A percentile compares a stretch with the other conserved stretches of the same genome.
Evolutionary conservation across 92 coral and sea anemone genomes (phyloP).

Genomic region (Epizoanthus fatuus): DNA sequence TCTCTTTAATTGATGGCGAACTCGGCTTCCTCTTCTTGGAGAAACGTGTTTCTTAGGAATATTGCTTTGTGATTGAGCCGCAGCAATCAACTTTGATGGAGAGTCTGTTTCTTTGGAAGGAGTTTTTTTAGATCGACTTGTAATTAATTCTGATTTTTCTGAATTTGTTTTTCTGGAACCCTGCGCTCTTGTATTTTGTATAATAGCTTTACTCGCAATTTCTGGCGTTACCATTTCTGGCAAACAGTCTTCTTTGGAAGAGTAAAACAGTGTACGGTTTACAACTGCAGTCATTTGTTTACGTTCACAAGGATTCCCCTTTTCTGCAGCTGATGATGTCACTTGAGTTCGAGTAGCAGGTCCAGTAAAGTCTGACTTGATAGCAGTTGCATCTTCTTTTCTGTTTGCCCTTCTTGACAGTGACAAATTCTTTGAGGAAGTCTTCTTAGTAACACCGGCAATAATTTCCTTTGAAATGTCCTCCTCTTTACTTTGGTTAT

Average conservation of each 20-base stretch:
- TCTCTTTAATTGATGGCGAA: slow-evolving; percentile 22
- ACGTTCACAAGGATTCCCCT: not conserved
- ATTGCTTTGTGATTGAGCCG: not conserved
- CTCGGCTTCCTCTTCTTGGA: slow-evolving; percentile 26
- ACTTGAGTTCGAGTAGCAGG: not conserved
- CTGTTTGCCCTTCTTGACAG: not conserved
- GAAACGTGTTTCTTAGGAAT: not conserved
- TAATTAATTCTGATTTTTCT: not conserved
- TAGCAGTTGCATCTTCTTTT: not conserved
- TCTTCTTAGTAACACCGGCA: not conserved
- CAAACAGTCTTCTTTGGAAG: not conserved
- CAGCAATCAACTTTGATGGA: not conserved
- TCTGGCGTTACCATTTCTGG: not conserved
- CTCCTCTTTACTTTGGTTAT: not conserved
- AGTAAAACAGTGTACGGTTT: not conserved
- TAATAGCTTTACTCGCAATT: not conserved
- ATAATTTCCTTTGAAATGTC: not conserved
- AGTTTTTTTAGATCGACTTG: not conserved
- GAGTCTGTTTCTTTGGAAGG: not conserved
- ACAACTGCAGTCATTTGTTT: not conserved
- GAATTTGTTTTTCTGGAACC: not conserved
- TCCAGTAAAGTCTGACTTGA: not conserved
- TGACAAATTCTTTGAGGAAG: not conserved
- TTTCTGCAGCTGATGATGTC: not conserved
- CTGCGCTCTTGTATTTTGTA: not conserved